A percentile compares a stretch with the other conserved stretches of the same genome.
These are phyloP conservation scores for Leptinotarsa undecemlineata DNA, from an alignment of 1,140 invertebrate species.

Conservation along the genomic window DNA sequence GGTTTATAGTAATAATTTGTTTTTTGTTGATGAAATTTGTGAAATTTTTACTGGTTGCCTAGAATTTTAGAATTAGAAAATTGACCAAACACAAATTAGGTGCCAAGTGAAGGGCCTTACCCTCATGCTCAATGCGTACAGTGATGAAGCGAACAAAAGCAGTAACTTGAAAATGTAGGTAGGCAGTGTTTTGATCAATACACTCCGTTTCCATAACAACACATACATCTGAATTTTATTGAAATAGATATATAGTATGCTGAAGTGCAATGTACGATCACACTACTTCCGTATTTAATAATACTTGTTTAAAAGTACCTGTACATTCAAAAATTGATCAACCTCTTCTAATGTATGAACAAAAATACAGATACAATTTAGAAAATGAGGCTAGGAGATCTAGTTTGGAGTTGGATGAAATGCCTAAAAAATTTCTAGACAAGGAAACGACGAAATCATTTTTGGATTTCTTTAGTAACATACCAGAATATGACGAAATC, in stretches of 20 bases:
- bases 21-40: too few relatives aligned
- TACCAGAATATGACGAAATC: conserved; percentile 71
- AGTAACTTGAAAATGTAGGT: too few relatives aligned
- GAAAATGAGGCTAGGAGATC: conserved; percentile 50
- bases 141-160: too few relatives aligned
- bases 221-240: background rate
- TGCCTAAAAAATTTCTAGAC: conserved; percentile 35
- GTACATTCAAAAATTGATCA: conserved; percentile 66
- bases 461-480: conserved; percentile 68
- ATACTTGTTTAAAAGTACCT: conserved; percentile 69
- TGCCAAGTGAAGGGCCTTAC: too few relatives aligned
- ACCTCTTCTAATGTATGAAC: conserved; percentile 67
- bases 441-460: conserved; percentile 57
- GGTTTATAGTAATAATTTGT: too few relatives aligned
- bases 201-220: conserved; percentile 16
- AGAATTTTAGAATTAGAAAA: too few relatives aligned
- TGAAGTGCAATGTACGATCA: conserved; percentile 51
- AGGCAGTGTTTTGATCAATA: conserved; percentile 12
- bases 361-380: conserved; percentile 55
- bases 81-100: too few relatives aligned
- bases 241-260: conserved; percentile 3
- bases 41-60: too few relatives aligned
- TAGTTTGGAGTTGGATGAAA: conserved; percentile 38
- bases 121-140: too few relatives aligned
- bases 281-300: conserved; percentile 59